Evolutionary conservation across 2,113 vertebrate genomes (phyloP).

Genomic region (Paralichthys olivaceus): DNA sequence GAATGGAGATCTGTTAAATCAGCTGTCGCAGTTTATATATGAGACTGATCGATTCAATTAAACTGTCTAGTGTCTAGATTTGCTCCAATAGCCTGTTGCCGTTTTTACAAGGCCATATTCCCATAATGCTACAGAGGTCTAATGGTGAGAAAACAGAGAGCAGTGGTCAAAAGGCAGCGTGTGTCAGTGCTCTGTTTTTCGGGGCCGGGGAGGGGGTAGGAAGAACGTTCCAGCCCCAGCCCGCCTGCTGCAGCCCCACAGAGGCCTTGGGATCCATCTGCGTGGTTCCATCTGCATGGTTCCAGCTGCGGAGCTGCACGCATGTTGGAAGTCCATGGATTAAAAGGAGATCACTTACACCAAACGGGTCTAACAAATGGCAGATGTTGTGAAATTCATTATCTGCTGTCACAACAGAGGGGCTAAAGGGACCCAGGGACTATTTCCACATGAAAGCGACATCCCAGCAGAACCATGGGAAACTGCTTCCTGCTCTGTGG

Average conservation of each 20-base stretch:
- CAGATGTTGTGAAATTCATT: slow-evolving; percentile 81
- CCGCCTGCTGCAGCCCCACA: slow-evolving; percentile 31
- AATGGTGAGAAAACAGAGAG: neutral
- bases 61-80: neutral
- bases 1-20: neutral
- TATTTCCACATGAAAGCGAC: slow-evolving; percentile 74
- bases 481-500: slow-evolving; percentile 57
- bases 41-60: neutral
- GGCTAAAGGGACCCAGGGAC: slow-evolving; percentile 60
- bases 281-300: slow-evolving; percentile 62
- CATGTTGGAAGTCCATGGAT: slow-evolving; percentile 66
- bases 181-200: neutral
- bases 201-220: neutral
- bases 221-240: neutral
- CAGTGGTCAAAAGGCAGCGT: slow-evolving; percentile 6
- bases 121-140: neutral
- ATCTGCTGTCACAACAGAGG: slow-evolving; percentile 75
- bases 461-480: slow-evolving; percentile 71
- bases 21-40: neutral
- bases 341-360: slow-evolving; percentile 77
- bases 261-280: slow-evolving; percentile 68
- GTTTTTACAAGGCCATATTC: neutral
- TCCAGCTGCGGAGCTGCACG: slow-evolving; percentile 64
- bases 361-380: slow-evolving; percentile 77
- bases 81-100: neutral